Evolutionary conservation across 1,140 invertebrate genomes (phyloP), one percentile per base, ranked within the genome.

Genomic region (Galendromus occidentalis): DNA sequence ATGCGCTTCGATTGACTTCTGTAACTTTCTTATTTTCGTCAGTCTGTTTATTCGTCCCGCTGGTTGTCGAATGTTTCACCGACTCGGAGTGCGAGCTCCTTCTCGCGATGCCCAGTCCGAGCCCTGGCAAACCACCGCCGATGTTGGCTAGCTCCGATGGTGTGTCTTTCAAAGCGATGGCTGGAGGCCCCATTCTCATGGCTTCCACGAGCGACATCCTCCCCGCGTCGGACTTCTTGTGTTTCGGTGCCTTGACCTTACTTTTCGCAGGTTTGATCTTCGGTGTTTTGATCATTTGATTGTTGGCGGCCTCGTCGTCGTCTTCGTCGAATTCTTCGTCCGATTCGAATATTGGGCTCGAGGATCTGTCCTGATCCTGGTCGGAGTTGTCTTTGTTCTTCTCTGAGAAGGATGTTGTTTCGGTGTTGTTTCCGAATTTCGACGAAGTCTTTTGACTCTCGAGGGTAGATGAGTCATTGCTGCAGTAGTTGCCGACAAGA

Each of bases 301-400:
- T 47, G 64, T 69, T 69, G 42, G 67, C 67, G 7, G 68, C 69
- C 22, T 72, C 69, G 0, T 80, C 79, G 67, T 64, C 66, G 12
- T 67, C 30, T 18, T 71, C 66, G 66, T 85, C 87, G 67, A 89
- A 87, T 71, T 82, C 80, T 51, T 95, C 91, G 75, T 96, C 92
- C 0, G 91, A 95, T 68, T 95, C 91, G 75, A 95, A 95, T 0
- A 88, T 88, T 0, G 91, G 91, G 73, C 89, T 93, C 71, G 89
- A 93, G 0, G 90, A 94, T 30, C 90, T 78, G 75, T 97, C 91
- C 9, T 87, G 87, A 7, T 80, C 79, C 28, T 68, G 67, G 9
- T 67, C 65, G 64, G 68, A 65, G 47, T 73, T 73, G 17, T 73
- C 74, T 47, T 73, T 74, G 22, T 69, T 72, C 17, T 74, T 69